These are phyloP conservation scores for Fragum whitleyi DNA, from an alignment of 2,888 invertebrate species.

Conservation along the genomic window DNA sequence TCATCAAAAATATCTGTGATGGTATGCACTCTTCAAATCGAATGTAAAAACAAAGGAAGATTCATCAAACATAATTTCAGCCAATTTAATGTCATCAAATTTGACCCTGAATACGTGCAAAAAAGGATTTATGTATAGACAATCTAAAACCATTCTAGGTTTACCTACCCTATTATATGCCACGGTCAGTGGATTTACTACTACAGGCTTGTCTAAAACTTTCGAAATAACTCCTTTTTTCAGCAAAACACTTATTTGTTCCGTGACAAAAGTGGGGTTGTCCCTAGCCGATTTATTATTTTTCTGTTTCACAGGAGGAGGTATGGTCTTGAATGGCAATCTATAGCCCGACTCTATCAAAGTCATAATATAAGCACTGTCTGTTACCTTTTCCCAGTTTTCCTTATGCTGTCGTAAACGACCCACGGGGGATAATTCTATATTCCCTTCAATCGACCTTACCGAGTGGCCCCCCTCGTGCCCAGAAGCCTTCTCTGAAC, in stretches of 20 bases:
- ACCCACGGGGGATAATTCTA: too few species aligned
- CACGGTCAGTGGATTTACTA: constrained; percentile 55
- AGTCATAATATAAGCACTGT: constrained; percentile 35
- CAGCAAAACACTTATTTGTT: constrained; percentile 31
- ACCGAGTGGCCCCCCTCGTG: too few species aligned
- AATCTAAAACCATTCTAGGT: constrained; percentile 42
- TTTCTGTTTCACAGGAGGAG: constrained; percentile 13
- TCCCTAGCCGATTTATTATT: constrained; percentile 55
- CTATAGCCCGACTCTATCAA: constrained; percentile 38
- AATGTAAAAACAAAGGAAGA: too few species aligned
- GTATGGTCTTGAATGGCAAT: constrained; percentile 44
- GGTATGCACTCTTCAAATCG: constrained; percentile 42
- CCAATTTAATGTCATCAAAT: constrained; percentile 42
- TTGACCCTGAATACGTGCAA: constrained; percentile 45
- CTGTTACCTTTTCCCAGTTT: constrained; percentile 26
- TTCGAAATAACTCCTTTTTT: constrained; percentile 37
- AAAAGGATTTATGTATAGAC: constrained; percentile 45
- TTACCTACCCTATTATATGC: too few species aligned
- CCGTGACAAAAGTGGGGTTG: constrained; percentile 41
- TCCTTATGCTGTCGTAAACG: too few species aligned
- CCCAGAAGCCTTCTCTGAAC: too few species aligned
- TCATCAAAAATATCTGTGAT: constrained; percentile 35
- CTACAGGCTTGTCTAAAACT: too few species aligned
- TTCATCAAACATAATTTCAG: too few species aligned
- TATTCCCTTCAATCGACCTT: too few species aligned